Evolutionary conservation across 2,888 invertebrate species (phyloP).

Genomic region (Quadroppia sp.): DNA sequence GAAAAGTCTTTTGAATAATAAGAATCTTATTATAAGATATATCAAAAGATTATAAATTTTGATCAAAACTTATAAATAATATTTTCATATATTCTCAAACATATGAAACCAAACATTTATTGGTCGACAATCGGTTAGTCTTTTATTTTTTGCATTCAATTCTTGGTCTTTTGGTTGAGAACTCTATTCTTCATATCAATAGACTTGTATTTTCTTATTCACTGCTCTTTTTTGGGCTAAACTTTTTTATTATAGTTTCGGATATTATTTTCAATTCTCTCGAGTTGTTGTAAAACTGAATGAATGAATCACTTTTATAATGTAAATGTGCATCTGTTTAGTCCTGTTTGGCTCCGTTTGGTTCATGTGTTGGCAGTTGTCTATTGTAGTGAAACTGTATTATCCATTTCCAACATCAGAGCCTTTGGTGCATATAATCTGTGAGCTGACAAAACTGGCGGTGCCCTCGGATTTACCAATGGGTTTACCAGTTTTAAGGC

Average conservation of each 20-base stretch:
- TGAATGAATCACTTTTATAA: conserved; percentile 38
- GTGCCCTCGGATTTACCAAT: conserved; percentile 10
- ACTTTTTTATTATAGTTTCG: not conserved
- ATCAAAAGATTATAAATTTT: too few relatives aligned
- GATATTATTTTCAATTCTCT: not conserved
- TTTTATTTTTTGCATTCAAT: not conserved
- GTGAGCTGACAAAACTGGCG: not conserved
- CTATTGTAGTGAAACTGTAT: not conserved
- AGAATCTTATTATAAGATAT: too few relatives aligned
- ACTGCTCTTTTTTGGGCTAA: conserved; percentile 21
- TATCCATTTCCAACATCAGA: conserved; percentile 9
- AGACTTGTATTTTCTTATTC: not conserved
- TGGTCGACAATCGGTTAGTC: not conserved
- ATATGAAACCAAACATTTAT: not conserved
- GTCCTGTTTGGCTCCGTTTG: not conserved
- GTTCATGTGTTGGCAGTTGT: not conserved
- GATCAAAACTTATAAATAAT: too few relatives aligned
- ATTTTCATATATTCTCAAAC: too few relatives aligned
- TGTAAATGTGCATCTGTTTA: conserved; percentile 38
- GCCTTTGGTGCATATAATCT: conserved; percentile 1
- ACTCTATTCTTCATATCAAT: too few relatives aligned
- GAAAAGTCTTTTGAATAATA: too few relatives aligned
- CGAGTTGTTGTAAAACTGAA: not conserved
- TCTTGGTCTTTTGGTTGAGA: too few relatives aligned
- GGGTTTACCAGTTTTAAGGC: conserved; percentile 22